phyloP scores from a whole-genome alignment of 2,113 vertebrate species.

The Eolophus roseicapilla region DNA sequence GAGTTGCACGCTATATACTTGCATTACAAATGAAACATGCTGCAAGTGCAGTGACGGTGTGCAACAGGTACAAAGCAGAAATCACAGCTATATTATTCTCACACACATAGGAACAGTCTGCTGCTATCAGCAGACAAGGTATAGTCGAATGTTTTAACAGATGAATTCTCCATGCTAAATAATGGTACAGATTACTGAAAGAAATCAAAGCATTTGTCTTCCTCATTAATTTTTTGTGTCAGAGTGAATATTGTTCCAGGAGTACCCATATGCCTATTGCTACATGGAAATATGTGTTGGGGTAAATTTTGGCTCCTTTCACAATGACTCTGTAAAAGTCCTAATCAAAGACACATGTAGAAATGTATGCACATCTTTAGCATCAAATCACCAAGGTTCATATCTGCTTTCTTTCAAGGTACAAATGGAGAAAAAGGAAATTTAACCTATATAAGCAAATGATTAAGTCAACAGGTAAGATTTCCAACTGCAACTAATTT shows the following conservation, averaged over 20 bases:
- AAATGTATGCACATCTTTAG: neutral
- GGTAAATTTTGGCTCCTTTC: neutral
- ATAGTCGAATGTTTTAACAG: neutral
- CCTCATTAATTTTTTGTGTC: neutral
- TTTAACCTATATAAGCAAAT: neutral
- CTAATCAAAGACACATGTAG: neutral
- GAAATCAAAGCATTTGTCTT: neutral
- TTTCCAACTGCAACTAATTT: neutral
- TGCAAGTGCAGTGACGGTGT: neutral
- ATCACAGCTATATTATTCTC: neutral
- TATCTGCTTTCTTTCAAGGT: neutral
- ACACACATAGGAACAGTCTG: neutral
- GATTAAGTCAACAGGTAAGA: neutral
- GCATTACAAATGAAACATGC: neutral
- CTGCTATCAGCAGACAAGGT: neutral
- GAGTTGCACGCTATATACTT: neutral
- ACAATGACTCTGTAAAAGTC: neutral
- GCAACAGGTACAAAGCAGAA: neutral
- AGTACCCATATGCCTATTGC: neutral
- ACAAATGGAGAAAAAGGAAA: neutral
- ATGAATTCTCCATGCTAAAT: neutral
- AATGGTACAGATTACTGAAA: neutral
- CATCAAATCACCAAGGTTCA: neutral
- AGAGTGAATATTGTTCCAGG: neutral
- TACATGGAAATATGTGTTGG: neutral